Evolutionary conservation across 2,113 vertebrate genomes (phyloP).

Genomic region (Glaucidium brasilianum): DNA sequence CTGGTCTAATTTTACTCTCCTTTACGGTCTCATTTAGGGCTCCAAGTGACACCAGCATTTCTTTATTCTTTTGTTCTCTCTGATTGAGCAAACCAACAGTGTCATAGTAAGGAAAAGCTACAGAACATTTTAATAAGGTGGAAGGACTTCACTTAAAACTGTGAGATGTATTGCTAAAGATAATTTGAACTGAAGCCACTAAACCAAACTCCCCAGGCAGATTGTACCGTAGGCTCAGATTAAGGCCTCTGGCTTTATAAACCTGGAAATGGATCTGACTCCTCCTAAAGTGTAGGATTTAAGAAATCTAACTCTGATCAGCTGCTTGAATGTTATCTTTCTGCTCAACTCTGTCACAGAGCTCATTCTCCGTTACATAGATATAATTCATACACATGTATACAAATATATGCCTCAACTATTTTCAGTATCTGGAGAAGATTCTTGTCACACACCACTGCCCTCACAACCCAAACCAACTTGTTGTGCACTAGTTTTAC

Average conservation of each 20-base stretch:
- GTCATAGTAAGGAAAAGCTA: background rate
- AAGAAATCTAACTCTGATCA: background rate
- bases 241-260: background rate
- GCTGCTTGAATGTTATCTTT: background rate
- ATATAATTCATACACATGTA: background rate
- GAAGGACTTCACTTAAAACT: background rate
- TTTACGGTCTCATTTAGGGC: background rate
- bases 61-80: background rate
- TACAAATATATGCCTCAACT: background rate
- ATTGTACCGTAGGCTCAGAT: background rate
- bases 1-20: background rate
- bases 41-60: background rate
- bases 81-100: background rate
- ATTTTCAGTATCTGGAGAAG: background rate
- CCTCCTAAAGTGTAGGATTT: background rate
- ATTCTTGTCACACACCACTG: background rate
- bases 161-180: background rate
- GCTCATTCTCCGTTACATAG: background rate
- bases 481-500: background rate
- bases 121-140: background rate
- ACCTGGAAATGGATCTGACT: background rate
- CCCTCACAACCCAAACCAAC: background rate
- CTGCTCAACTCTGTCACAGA: background rate
- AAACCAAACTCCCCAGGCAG: background rate
- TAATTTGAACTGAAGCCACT: background rate